Evolutionary conservation across 1,140 invertebrate genomes (phyloP).

Genomic region (Cotesia glomerata): DNA sequence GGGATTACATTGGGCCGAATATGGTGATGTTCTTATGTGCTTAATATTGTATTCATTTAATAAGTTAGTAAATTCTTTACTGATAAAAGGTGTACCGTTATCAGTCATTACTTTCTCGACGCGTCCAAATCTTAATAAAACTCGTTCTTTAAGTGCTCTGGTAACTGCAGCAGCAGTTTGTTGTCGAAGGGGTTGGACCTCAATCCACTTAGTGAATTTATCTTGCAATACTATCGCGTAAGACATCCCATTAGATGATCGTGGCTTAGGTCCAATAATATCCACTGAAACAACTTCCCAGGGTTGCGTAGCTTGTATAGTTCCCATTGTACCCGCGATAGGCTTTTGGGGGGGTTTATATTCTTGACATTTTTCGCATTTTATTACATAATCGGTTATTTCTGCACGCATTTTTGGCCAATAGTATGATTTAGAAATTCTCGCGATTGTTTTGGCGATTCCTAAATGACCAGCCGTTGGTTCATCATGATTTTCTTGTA

Average conservation of each 20-base stretch:
- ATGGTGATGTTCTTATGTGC: conserved; percentile 28
- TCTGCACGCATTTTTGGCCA: conserved; percentile 32
- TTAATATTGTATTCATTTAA: neutral
- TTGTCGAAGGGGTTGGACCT: conserved; percentile 29
- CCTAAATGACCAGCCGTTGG: conserved; percentile 36
- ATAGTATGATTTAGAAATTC: conserved; percentile 31
- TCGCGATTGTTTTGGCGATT: conserved; percentile 31
- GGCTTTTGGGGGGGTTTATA: neutral
- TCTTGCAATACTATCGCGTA: conserved; percentile 15
- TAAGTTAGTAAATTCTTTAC: conserved; percentile 27
- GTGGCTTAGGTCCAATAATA: too few relatives aligned
- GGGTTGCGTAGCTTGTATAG: neutral
- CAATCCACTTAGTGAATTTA: conserved; percentile 28
- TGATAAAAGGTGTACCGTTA: conserved; percentile 56
- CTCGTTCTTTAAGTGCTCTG: conserved; percentile 37
- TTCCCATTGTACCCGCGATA: conserved; percentile 4
- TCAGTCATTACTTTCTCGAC: conserved; percentile 50
- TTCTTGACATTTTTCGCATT: conserved; percentile 20
- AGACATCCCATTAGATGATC: too few relatives aligned
- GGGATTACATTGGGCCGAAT: conserved; percentile 50
- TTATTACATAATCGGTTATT: conserved; percentile 24
- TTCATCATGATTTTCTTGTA: conserved; percentile 28
- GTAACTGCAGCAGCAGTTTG: conserved; percentile 37
- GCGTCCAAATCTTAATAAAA: conserved; percentile 46
- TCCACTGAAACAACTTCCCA: neutral